Conservation (phyloP, 2,888 invertebrate species). For the Thera britannica region DNA sequence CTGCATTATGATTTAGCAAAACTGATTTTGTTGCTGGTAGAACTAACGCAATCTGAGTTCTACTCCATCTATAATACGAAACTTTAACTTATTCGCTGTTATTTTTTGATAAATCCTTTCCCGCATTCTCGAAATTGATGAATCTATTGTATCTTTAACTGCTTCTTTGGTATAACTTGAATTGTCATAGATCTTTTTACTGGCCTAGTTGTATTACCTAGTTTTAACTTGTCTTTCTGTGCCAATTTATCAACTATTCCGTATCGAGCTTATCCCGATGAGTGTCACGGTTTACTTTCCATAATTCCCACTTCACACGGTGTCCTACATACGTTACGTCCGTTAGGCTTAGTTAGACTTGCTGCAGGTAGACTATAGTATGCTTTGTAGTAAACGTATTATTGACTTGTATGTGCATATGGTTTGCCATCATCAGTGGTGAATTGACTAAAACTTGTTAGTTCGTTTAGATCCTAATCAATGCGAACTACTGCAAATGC, state of each 20-base stretch:
- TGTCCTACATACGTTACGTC: constrained; percentile 30
- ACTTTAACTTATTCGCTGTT: neutral
- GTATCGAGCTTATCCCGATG: constrained; percentile 30
- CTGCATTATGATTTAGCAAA: constrained; percentile 19
- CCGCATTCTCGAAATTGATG: too few relatives aligned
- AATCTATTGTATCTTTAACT: too few relatives aligned
- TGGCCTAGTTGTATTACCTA: neutral
- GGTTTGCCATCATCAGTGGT: too few relatives aligned
- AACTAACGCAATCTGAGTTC: constrained; percentile 10
- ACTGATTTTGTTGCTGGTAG: constrained; percentile 11
- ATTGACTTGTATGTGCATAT: too few relatives aligned
- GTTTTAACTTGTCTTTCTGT: constrained; percentile 4
- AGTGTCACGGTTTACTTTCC: constrained; percentile 34
- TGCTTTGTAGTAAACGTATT: too few relatives aligned
- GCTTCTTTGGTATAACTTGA: too few relatives aligned
- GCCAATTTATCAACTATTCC: constrained; percentile 23
- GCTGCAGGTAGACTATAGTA: neutral
- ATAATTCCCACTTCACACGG: constrained; percentile 31
- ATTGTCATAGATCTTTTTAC: neutral
- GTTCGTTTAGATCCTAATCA: too few relatives aligned
- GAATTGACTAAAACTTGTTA: too few relatives aligned
- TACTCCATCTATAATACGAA: neutral
- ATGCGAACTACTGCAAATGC: too few relatives aligned
- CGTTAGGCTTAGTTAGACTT: constrained; percentile 28
- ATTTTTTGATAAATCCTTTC: too few relatives aligned